These are phyloP conservation scores for Lipophrys pholis DNA, from an alignment of 2,113 vertebrate species.

Conservation along the genomic window DNA sequence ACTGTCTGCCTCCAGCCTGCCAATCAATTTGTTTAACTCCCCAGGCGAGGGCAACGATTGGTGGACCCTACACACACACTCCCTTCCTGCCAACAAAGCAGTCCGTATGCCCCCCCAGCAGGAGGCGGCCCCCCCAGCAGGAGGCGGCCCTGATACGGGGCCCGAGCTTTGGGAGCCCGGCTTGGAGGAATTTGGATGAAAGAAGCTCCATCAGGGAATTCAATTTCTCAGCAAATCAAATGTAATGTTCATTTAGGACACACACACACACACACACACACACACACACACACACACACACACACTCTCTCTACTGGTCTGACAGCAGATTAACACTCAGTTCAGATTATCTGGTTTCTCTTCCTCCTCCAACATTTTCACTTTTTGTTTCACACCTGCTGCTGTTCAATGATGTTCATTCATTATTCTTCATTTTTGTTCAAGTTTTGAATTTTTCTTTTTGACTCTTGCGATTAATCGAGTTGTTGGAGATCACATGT, in stretches of 20 bases:
- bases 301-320: neutral
- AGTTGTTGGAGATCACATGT: no score
- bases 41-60: constrained; percentile 79
- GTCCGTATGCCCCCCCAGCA: constrained; percentile 84
- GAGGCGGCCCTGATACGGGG: constrained; percentile 70
- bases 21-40: constrained; percentile 88
- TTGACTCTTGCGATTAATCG: no score
- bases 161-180: constrained; percentile 73
- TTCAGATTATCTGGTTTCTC: no score
- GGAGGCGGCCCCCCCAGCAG: no score
- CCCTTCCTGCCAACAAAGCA: constrained; percentile 78
- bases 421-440: no score
- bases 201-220: constrained; percentile 75
- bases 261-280: constrained; percentile 57
- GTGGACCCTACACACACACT: constrained; percentile 78
- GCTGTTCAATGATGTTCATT: no score
- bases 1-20: constrained; percentile 75
- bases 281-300: no score
- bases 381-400: no score
- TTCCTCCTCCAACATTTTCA: no score
- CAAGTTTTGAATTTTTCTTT: no score
- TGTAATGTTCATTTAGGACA: constrained; percentile 74
- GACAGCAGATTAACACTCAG: constrained; percentile 7
- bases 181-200: constrained; percentile 83
- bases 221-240: constrained; percentile 71